Evolutionary conservation across 2,113 vertebrate species (phyloP).

Genomic region (Dinomys branickii): DNA sequence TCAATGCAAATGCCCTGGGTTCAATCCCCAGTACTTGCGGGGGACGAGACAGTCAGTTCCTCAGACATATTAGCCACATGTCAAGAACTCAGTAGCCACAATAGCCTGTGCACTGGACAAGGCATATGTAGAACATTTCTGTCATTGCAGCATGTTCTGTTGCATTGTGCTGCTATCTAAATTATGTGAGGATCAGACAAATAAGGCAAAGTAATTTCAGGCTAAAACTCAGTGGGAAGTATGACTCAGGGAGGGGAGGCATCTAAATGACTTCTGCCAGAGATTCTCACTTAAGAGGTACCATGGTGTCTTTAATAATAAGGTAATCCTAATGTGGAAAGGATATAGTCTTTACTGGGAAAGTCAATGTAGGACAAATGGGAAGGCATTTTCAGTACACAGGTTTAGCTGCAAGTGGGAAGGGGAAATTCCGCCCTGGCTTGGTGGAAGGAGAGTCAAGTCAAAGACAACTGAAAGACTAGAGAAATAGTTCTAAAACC

Average conservation of each 20-base stretch:
- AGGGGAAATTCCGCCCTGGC: background rate
- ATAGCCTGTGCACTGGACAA: background rate
- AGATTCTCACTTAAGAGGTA: background rate
- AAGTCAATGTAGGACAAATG: background rate
- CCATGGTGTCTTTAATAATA: background rate
- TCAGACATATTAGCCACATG: background rate
- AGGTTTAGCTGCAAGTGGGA: background rate
- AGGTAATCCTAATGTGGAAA: background rate
- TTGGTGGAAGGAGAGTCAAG: conserved; percentile 22
- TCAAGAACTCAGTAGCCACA: background rate
- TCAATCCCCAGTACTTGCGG: background rate
- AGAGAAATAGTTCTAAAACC: background rate
- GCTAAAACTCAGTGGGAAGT: background rate
- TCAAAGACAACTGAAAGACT: background rate
- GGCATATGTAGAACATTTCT: background rate
- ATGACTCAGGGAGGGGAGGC: background rate
- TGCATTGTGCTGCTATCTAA: background rate
- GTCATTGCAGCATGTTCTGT: background rate
- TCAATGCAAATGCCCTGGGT: background rate
- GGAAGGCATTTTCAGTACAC: background rate
- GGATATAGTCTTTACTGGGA: background rate
- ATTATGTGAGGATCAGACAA: too few species aligned
- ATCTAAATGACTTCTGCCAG: background rate
- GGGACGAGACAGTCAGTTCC: background rate
- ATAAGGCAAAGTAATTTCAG: background rate